These are phyloP conservation scores for Orthonyx spaldingii DNA, from an alignment of 2,113 vertebrate genomes.

Conservation along the genomic window DNA sequence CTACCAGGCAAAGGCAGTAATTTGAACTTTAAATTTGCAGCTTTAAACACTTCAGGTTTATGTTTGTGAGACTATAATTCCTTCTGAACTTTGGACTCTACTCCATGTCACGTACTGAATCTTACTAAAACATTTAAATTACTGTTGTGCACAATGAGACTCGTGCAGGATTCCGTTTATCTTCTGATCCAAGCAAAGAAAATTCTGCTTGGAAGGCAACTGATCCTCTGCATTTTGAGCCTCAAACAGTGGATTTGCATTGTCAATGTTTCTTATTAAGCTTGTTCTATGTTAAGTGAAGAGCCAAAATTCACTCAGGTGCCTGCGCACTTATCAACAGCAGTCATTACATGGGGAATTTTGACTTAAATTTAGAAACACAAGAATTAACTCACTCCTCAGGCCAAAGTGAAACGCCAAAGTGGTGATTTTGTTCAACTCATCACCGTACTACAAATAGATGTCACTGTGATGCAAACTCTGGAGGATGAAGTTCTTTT, in stretches of 20 bases:
- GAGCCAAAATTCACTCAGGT: neutral
- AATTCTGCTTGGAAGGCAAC: neutral
- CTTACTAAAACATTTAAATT: neutral
- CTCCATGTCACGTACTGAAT: neutral
- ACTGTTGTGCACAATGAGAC: neutral
- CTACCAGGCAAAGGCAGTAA: neutral
- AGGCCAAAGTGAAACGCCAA: neutral
- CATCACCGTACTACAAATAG: neutral
- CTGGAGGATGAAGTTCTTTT: neutral
- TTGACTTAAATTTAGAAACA: neutral
- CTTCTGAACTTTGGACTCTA: neutral
- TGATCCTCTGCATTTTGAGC: neutral
- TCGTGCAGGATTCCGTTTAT: neutral
- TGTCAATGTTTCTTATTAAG: neutral
- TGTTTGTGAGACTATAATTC: neutral
- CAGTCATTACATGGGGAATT: neutral
- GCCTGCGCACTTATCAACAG: neutral
- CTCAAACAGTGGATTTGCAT: neutral
- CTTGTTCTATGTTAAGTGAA: neutral
- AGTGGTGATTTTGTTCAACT: neutral
- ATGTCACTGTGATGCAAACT: neutral
- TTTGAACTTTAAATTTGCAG: neutral
- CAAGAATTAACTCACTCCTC: neutral
- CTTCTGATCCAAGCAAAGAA: neutral
- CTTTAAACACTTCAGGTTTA: neutral